These are phyloP conservation scores for Hypsibius dujardini DNA, from an alignment of 1,140 invertebrate genomes.

Conservation along the genomic window DNA sequence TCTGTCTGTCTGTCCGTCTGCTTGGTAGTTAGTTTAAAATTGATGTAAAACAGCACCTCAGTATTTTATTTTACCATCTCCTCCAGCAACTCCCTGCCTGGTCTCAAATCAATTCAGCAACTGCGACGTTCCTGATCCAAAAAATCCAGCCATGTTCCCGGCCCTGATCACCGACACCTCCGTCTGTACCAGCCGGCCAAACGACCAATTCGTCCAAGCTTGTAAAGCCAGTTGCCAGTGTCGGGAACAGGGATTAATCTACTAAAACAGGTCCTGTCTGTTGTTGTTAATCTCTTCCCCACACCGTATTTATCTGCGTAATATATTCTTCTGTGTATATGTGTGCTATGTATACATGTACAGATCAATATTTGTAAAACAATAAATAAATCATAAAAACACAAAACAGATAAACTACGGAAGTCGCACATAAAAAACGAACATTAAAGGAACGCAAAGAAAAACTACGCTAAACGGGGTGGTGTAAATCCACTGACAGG, in stretches of 20 bases:
- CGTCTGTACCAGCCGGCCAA: not conserved
- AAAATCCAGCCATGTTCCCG: not conserved
- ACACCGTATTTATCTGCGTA: not conserved
- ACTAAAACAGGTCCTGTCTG: not conserved
- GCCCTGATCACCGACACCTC: not conserved
- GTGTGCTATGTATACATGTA: not conserved
- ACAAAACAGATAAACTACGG: too few species aligned
- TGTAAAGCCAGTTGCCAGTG: not conserved
- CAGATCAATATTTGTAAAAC: not conserved
- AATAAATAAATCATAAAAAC: not conserved
- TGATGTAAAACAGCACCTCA: too few species aligned
- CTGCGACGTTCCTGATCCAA: not conserved
- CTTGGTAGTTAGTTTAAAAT: not conserved
- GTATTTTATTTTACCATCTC: not conserved
- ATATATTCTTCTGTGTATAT: not conserved
- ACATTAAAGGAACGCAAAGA: too few species aligned
- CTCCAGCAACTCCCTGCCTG: not conserved
- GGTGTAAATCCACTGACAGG: too few species aligned
- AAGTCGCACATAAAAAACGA: too few species aligned
- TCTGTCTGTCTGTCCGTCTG: too few species aligned
- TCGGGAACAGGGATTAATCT: not conserved
- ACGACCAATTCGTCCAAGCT: slow-evolving; percentile 1
- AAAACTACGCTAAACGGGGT: too few species aligned
- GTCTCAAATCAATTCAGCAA: not conserved
- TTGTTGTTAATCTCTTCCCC: not conserved